These are phyloP conservation scores for Upupa epops DNA, from an alignment of 2,113 vertebrate species.

Conservation along the genomic window DNA sequence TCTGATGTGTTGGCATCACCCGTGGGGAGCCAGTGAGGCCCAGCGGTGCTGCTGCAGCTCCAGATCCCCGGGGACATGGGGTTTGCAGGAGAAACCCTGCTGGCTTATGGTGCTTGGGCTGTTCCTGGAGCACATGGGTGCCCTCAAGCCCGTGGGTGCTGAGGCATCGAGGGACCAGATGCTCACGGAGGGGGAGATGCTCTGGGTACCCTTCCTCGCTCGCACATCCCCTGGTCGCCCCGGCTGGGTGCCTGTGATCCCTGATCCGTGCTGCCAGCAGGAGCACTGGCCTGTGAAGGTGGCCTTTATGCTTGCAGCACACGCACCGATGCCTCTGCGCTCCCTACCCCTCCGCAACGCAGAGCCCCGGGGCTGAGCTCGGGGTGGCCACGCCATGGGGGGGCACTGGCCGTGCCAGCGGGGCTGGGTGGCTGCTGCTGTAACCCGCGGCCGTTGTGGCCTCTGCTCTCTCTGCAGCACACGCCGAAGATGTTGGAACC, in stretches of 20 bases:
- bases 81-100: accelerated
- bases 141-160: not conserved
- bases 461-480: conserved; percentile 77
- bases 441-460: not conserved
- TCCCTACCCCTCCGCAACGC: too few species aligned
- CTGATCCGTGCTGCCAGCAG: not conserved
- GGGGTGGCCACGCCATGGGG: not conserved
- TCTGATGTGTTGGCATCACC: accelerated
- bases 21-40: accelerated
- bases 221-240: not conserved
- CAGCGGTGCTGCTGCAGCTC: not conserved
- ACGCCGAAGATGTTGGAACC: conserved; percentile 87
- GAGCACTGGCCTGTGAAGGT: conserved; percentile 31
- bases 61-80: accelerated
- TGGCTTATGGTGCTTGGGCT: not conserved
- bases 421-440: accelerated
- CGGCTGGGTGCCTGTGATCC: not conserved
- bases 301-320: not conserved
- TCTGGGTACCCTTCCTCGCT: not conserved
- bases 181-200: not conserved
- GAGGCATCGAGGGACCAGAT: accelerated
- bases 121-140: accelerated
- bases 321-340: accelerated
- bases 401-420: not conserved
- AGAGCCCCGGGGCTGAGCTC: too few species aligned